Evolutionary conservation across 37 sponge, comb jelly and placozoan genomes (phyloP).

Genomic region (Cliona cf. orientalis): DNA sequence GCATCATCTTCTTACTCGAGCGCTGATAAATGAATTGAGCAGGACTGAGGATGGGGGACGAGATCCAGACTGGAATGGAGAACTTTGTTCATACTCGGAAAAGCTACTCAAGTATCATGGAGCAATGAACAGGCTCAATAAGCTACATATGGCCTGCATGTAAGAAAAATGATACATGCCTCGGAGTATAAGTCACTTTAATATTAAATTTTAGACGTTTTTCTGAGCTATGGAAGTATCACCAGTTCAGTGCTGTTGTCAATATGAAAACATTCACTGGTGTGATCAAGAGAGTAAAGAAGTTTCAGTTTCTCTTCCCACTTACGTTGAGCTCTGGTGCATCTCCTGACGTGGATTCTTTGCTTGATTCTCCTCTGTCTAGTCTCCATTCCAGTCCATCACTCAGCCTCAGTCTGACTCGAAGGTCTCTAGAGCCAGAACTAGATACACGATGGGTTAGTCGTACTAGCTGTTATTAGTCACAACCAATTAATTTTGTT

Average conservation of each 20-base stretch:
- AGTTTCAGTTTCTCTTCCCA: not conserved
- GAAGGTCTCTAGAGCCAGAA: too few relatives aligned
- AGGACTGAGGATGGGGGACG: not conserved
- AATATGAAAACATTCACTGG: slow-evolving; percentile 1
- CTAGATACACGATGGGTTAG: too few relatives aligned
- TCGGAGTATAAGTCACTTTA: too few relatives aligned
- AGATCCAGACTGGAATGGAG: slow-evolving; percentile 26
- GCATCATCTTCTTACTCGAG: slow-evolving; percentile 11
- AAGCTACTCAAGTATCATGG: slow-evolving; percentile 47
- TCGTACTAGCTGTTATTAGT: too few relatives aligned
- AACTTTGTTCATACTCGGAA: not conserved
- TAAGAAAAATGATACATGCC: too few relatives aligned
- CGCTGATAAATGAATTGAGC: slow-evolving; percentile 17
- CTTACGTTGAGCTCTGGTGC: too few relatives aligned
- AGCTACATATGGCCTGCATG: slow-evolving; percentile 41
- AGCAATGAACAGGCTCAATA: slow-evolving; percentile 23
- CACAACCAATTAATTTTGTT: too few relatives aligned
- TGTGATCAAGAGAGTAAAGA: slow-evolving; percentile 18
- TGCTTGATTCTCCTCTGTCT: too few relatives aligned
- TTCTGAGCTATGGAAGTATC: slow-evolving; percentile 52
- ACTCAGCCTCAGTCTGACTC: too few relatives aligned
- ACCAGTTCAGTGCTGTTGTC: slow-evolving; percentile 34
- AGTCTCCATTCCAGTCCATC: too few relatives aligned
- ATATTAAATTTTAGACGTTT: slow-evolving; percentile 44
- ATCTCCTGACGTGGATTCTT: too few relatives aligned